Conservation (phyloP, 2,888 invertebrate species). For the Athalia circularis region DNA sequence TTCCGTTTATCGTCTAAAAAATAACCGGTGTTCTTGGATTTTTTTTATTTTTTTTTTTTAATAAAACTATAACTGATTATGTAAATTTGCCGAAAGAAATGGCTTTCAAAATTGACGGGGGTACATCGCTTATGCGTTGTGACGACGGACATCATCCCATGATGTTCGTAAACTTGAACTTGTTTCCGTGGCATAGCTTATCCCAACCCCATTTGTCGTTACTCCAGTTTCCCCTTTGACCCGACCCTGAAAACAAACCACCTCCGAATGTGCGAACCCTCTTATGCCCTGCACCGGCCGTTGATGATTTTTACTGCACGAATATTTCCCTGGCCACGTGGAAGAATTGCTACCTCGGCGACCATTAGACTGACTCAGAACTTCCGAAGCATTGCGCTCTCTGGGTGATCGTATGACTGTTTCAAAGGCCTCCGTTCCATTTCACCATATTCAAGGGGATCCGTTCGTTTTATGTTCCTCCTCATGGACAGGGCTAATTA, state of each 20-base stretch:
- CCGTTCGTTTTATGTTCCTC: not conserved
- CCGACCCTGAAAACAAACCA: conserved; percentile 35
- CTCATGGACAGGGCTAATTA: not conserved
- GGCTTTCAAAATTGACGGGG: not conserved
- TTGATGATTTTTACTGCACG: conserved; percentile 25
- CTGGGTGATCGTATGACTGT: conserved; percentile 2
- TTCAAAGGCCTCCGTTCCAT: not conserved
- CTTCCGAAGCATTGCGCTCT: not conserved
- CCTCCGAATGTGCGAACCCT: conserved; percentile 45
- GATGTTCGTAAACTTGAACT: conserved; percentile 36
- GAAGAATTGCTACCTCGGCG: conserved; percentile 27
- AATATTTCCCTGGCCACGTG: conserved; percentile 6
- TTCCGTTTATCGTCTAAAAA: no score
- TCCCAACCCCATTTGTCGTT: conserved; percentile 38
- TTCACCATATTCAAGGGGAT: conserved; percentile 10
- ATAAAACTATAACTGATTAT: no score
- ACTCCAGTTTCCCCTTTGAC: conserved; percentile 39
- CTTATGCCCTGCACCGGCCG: conserved; percentile 24
- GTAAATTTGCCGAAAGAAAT: not conserved
- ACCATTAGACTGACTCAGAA: conserved; percentile 15
- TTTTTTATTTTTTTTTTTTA: no score
- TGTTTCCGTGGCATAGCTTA: conserved; percentile 39
- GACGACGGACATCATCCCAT: conserved; percentile 8
- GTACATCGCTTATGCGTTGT: not conserved
- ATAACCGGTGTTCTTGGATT: no score